Evolutionary conservation across 2,797 vertebrate species (phyloP), one percentile per base, ranked within the genome.

Genomic region (Amniataba percoides): DNA sequence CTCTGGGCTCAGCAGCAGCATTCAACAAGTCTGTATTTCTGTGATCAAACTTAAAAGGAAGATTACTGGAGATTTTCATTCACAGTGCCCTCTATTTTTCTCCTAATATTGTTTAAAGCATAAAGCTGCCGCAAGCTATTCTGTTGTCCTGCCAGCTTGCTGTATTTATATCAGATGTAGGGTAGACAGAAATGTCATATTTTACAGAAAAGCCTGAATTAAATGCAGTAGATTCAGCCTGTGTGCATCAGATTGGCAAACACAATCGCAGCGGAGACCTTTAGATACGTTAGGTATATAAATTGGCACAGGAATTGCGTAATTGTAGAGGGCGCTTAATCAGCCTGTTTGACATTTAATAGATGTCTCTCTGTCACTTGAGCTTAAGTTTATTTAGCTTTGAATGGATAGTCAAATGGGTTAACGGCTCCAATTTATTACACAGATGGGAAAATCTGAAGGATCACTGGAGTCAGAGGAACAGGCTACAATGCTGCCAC

Each of bases 331-430:
- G 36, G 48, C 2, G 57, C 74, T 75, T 84, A 87, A 89, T 90
- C 81, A 84, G 76, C 74, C 78, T 23, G 52, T 87, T 89, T 90
- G 88, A 88, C 87, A 90, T 91, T 93, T 87, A 86, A 87, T 83
- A 78, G 78, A 90, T 88, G 43, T 3, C 77, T 88, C 48, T 3
- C 77, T 68, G 46, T 87, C 86, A 75, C 84, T 82, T 60, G 16
- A 78, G 81, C 77, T 82, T 76, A 72, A 74, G 81, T 91, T 92
- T 90, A 89, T 90, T 91, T 86, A 82, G 74, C 80, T 84, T 63
- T 90, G 83, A 89, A 90, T 80, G 65, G 70, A 77, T 73, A 78
- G 77, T 84, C 83, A 86, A 84, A 89, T 40, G 74, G 74, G 78
- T 87, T 91, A 90, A 92, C 67, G 53, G 80, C 85, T 82, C 59